Evolutionary conservation across 2,888 invertebrate species (phyloP).

Genomic region (Smittia aterrima): DNA sequence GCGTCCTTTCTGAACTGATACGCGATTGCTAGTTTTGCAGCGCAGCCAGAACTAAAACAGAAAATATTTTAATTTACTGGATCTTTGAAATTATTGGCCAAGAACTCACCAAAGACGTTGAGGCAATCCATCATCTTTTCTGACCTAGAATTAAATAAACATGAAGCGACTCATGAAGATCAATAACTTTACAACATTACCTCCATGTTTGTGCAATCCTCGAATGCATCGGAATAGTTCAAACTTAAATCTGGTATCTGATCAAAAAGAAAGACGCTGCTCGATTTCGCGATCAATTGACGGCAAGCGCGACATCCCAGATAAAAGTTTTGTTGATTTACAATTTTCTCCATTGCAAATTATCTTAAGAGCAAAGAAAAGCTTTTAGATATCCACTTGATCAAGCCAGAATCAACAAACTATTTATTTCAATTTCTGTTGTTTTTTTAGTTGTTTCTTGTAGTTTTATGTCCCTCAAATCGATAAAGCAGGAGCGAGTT

Average conservation of each 20-base stretch:
- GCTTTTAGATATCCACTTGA: no score
- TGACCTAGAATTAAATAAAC: not conserved
- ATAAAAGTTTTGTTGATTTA: constrained; percentile 15
- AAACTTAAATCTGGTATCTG: constrained; percentile 10
- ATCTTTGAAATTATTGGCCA: not conserved
- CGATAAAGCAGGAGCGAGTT: no score
- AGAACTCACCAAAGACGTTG: not conserved
- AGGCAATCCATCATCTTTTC: constrained; percentile 28
- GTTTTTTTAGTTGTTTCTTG: no score
- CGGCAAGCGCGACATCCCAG: constrained; percentile 36
- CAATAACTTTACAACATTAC: not conserved
- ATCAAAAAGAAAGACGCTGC: constrained; percentile 12
- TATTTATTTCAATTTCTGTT: no score
- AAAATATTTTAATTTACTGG: not conserved
- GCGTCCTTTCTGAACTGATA: constrained; percentile 19
- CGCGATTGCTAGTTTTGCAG: not conserved
- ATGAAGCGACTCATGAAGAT: not conserved
- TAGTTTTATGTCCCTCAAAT: no score
- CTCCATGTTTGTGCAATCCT: constrained; percentile 9
- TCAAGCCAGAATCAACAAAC: no score
- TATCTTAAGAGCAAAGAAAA: no score
- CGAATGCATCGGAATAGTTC: constrained; percentile 13
- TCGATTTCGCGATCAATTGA: constrained; percentile 7
- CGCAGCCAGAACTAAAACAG: constrained; percentile 21
- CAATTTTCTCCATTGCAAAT: constrained; percentile 19